phyloP scores from a whole-genome alignment of 2,113 vertebrate genomes.

The Albula glossodonta region DNA sequence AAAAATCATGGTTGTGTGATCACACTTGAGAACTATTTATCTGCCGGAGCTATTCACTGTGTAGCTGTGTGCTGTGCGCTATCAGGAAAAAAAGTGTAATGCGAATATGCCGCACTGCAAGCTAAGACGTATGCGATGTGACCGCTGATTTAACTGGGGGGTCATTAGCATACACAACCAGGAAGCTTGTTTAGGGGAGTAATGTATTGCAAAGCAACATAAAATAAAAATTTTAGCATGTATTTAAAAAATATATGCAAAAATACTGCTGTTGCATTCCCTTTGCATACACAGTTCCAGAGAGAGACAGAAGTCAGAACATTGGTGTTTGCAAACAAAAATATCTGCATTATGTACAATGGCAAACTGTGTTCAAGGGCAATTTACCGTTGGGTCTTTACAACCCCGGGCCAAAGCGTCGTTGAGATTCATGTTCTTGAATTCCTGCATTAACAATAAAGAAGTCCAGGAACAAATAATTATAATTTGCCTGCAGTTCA shows the following conservation, averaged over 20 bases:
- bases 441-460: not conserved
- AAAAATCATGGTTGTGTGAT: not conserved
- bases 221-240: not conserved
- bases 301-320: not conserved
- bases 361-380: not conserved
- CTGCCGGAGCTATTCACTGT: not conserved
- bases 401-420: not conserved
- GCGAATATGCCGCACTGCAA: not conserved
- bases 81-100: not conserved
- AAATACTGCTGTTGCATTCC: not conserved
- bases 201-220: not conserved
- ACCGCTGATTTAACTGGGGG: not conserved
- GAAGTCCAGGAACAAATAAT: conserved; percentile 51
- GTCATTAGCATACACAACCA: not conserved
- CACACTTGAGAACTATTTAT: not conserved
- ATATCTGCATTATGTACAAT: not conserved
- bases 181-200: not conserved
- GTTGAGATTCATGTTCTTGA: not conserved
- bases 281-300: not conserved
- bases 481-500: conserved; percentile 56
- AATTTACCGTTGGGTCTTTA: not conserved
- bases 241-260: not conserved
- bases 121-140: not conserved
- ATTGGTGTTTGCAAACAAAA: not conserved
- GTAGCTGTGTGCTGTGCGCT: not conserved